phyloP scores from a whole-genome alignment of 2,888 invertebrate species.

The Drosophila stalkeri region DNA sequence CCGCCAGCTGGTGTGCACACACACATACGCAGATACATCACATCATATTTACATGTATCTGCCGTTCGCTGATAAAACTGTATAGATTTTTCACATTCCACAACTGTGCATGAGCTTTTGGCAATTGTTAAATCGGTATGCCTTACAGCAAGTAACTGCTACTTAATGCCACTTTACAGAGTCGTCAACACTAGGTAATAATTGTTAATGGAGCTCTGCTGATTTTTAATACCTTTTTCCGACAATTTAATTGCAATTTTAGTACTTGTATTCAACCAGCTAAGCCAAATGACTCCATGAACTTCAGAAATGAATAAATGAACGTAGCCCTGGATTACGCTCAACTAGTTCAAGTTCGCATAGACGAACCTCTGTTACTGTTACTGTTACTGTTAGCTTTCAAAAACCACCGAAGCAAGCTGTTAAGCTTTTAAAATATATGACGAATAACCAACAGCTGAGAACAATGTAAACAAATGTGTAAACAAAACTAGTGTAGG shows the following conservation, averaged over 20 bases:
- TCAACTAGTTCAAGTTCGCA: constrained; percentile 20
- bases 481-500: not conserved
- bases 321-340: constrained; percentile 7
- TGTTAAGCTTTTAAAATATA: not conserved
- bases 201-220: not conserved
- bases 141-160: not conserved
- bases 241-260: constrained; percentile 48
- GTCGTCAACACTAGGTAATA: not conserved
- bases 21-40: constrained; percentile 12
- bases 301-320: not conserved
- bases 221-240: constrained; percentile 40
- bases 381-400: constrained; percentile 2
- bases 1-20: constrained; percentile 49
- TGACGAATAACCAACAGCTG: not conserved
- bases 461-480: not conserved
- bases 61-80: constrained; percentile 63
- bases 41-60: constrained; percentile 18
- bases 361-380: not conserved
- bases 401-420: not conserved
- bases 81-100: constrained; percentile 72
- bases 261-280: constrained; percentile 11
- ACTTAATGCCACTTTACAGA: not conserved
- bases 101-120: constrained; percentile 21
- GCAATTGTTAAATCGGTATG: not conserved
- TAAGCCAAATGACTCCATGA: constrained; percentile 11